Percentiles rank a stretch among this genome's conserved stretches.
phyloP scores from a whole-genome alignment of 2,888 invertebrate genomes.

The Rhopalosiphum nymphaeae region DNA sequence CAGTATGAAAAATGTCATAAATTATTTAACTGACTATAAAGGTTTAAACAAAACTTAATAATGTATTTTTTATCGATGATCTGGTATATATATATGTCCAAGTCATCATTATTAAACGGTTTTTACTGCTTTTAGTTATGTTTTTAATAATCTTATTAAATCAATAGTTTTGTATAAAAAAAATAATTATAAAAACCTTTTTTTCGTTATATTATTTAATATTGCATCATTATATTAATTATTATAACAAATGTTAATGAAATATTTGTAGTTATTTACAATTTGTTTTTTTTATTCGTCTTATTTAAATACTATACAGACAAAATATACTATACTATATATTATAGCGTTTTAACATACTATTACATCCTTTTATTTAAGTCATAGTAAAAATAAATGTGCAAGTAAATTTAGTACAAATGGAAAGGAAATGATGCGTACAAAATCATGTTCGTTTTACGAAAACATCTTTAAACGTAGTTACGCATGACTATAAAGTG shows the following conservation, averaged over 20 bases:
- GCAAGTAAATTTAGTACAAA: neutral
- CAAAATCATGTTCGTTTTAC: neutral
- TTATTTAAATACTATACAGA: neutral
- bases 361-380: neutral
- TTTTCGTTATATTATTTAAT: neutral
- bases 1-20: neutral
- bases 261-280: neutral
- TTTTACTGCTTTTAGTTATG: neutral
- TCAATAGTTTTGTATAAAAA: neutral
- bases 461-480: neutral
- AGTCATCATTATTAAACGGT: neutral
- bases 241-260: neutral
- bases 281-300: neutral
- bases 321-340: neutral
- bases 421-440: neutral
- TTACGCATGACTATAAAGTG: neutral
- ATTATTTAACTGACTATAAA: neutral
- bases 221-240: neutral
- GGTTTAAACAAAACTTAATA: neutral
- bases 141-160: neutral
- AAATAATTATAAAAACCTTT: neutral
- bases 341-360: neutral
- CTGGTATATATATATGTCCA: neutral
- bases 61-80: too few species aligned
- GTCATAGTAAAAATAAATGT: neutral